Base-by-base conservation (phyloP, 2,888 invertebrate genomes). In the Terebella lapidaria region DNA sequence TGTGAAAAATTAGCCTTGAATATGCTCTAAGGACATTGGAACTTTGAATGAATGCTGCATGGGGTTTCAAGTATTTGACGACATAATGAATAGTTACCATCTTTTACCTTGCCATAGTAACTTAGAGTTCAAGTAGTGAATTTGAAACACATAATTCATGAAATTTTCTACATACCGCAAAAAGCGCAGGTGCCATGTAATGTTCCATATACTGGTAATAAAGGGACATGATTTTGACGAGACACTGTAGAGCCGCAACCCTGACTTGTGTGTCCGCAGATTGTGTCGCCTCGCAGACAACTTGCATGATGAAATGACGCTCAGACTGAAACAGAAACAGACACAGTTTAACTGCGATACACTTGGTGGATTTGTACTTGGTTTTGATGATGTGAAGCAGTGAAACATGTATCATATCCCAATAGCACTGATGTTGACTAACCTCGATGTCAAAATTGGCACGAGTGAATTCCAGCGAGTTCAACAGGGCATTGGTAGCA, bases 161-260 rank as follows among this genome's bases (percentile, higher is more conserved):
- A 35, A 15, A 15, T 35, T 35, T 35, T 35, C n/a, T 35, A 35
- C 42, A 35, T 80, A 87, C 87, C 28, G 97, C 94, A 81, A 99
- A 99, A 22, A 99, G 83, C 18, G 97, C 99, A 76, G 90, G 92
- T 0, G 90, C 93, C 99, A 99, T 99, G 77, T 99, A 99, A 18
- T 92, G 90, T 80, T 99, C 96, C 99, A 99, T 99, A 78, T 92
- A 91, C 81, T 94, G 92, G 80, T 99, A 99, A 81, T 99, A 99
- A 2, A 99, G 85, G 0, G 96, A 92, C 85, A 99, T 89, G 71
- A 99, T 97, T 85, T 94, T 95, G 66, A 92, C 99, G 76, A 99
- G 86, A 84, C 99, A 99, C 81, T 99, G 97, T 58, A 99, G 84
- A 1, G 99, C 95, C 10, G 95, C 94, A 20, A 99, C 97, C 84